Conservation (phyloP, 1,140 invertebrate genomes). For the Zaprionus africanus region DNA sequence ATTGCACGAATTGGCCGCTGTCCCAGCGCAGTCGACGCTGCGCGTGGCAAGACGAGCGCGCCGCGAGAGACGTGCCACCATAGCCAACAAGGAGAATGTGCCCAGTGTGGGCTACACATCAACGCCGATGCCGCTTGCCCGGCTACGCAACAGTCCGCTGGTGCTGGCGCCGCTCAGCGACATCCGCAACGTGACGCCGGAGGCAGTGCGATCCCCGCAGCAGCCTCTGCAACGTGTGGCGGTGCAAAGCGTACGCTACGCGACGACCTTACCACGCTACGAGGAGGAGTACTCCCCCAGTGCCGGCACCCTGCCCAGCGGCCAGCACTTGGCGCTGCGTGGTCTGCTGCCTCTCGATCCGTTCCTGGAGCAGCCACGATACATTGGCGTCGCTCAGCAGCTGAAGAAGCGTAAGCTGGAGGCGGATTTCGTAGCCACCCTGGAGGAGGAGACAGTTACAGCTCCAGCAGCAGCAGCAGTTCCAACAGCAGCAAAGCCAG, state of each 20-base stretch:
- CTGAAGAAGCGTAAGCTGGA: conserved; percentile 68
- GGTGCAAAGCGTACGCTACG: conserved; percentile 66
- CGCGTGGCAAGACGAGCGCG: conserved; percentile 34
- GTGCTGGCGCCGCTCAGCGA: conserved; percentile 73
- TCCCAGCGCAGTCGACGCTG: conserved; percentile 31
- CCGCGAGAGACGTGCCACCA: conserved; percentile 50
- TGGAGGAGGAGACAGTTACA: not conserved
- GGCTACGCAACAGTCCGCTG: conserved; percentile 70
- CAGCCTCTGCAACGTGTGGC: conserved; percentile 16
- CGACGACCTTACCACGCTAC: conserved; percentile 69
- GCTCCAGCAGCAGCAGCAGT: not conserved
- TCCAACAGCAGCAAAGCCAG: not conserved
- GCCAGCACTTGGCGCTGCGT: conserved; percentile 71
- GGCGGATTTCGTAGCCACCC: conserved; percentile 55
- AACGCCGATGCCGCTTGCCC: conserved; percentile 62
- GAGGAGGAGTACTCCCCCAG: conserved; percentile 78
- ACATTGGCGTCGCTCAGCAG: conserved; percentile 50
- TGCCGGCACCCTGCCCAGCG: conserved; percentile 51
- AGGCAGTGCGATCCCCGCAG: conserved; percentile 14
- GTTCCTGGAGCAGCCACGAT: conserved; percentile 73
- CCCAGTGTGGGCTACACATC: conserved; percentile 56
- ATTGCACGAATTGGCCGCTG: conserved; percentile 21
- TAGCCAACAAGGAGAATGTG: conserved; percentile 68
- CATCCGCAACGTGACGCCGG: conserved; percentile 75
- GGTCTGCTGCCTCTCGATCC: conserved; percentile 71